Evolutionary conservation across 2,113 vertebrate genomes (phyloP), one percentile per base, ranked within the genome.

Genomic region (Lepidothrix coronata): DNA sequence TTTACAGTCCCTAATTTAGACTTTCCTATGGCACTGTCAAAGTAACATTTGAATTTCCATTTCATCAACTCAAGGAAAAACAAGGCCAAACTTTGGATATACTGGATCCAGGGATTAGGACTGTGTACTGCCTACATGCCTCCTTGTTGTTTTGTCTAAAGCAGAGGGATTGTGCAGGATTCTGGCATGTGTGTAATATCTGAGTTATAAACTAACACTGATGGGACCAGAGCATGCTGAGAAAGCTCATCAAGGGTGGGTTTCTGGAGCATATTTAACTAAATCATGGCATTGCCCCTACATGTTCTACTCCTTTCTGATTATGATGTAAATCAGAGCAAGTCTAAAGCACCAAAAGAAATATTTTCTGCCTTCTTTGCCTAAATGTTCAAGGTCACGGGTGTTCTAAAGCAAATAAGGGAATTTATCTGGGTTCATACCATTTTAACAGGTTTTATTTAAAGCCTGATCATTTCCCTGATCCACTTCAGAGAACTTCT

Each of bases 1-100:
- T 95, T 97, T 97, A 96, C 86, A 97, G 90, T 89, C 62, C 78
- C 52, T 89, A 48, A 31, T 96, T 95, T 89, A 92, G 92, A 96
- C 54, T 95, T 97, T 96, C 33, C 31, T 94, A 85, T 58, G 88
- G 71, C 49, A 44, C 58, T 52, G 46, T 92, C 48, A 58, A 85
- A 92, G 39, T 14, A 96, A 74, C 88, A 46, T 93, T 78, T 30
- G 58, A 75, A 93, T 97, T 97, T 95, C 95, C 96, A 96, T 92
- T 96, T 89, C 88, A 94, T 80, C 75, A 83, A 4, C 70, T 81
- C 76, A 41, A 78, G 91, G 59, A 20, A 97, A 94, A 93, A 88
- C 85, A 94, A 57, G 23, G 37, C 82, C 68, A 80, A 66, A 63
- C 88, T 83, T 70, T 62, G 71, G 71, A 78, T 52, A 49, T 49